Evolutionary conservation across 92 coral and sea anemone species (phyloP).

Genomic region (Heteractis magnifica): DNA sequence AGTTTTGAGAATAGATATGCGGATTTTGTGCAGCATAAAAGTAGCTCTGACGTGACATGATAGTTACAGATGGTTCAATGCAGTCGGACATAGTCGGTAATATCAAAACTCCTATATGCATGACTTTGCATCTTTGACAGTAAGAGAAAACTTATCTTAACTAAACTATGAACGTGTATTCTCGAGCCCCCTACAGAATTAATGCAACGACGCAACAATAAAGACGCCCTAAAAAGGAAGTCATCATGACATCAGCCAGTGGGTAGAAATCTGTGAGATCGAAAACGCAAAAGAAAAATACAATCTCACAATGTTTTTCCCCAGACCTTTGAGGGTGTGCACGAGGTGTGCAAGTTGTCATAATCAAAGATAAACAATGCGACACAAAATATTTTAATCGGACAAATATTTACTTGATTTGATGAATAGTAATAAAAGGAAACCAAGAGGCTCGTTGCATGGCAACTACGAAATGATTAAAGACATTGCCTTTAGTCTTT

Average conservation of each 20-base stretch:
- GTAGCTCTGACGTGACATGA: too few relatives aligned
- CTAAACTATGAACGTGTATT: too few relatives aligned
- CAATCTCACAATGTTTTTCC: not conserved
- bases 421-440: not conserved
- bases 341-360: slow-evolving; percentile 8
- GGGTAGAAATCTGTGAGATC: not conserved
- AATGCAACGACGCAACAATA: too few relatives aligned
- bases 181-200: too few relatives aligned
- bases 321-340: slow-evolving; percentile 9
- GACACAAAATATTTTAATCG: not conserved
- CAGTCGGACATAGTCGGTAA: too few relatives aligned
- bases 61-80: too few relatives aligned
- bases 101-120: too few relatives aligned
- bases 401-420: not conserved
- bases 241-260: not conserved
- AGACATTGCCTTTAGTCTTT: not conserved
- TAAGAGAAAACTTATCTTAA: too few relatives aligned
- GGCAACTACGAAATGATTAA: not conserved
- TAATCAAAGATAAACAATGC: not conserved
- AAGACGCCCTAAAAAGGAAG: not conserved
- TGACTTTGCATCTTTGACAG: too few relatives aligned
- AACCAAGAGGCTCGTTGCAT: not conserved
- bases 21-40: too few relatives aligned
- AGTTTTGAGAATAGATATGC: too few relatives aligned
- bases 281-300: not conserved